Conservation (phyloP, 2,113 vertebrate genomes). For the Pungitius pungitius region DNA sequence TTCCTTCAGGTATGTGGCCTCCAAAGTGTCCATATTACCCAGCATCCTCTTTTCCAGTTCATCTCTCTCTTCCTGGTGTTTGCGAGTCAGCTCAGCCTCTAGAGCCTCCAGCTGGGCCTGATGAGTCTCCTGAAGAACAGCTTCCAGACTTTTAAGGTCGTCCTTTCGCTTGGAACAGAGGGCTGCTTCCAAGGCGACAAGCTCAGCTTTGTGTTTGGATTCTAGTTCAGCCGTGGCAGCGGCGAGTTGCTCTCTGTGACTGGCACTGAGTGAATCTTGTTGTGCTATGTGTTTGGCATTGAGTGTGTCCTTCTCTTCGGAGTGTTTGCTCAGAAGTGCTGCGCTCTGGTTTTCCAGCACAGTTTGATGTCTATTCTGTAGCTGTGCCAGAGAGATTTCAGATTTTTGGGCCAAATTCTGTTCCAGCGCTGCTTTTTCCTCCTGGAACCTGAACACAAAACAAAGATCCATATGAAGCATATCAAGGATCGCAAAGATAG, state of each 20-base stretch:
- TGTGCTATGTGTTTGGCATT: conserved; percentile 64
- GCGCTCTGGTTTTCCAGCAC: conserved; percentile 58
- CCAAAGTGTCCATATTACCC: conserved; percentile 87
- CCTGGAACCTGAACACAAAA: conserved; percentile 79
- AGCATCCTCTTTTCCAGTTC: conserved; percentile 84
- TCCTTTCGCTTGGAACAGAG: conserved; percentile 69
- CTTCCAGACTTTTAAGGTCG: conserved; percentile 74
- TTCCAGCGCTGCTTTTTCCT: conserved; percentile 79
- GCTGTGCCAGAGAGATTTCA: conserved; percentile 77
- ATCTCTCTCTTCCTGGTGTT: conserved; percentile 81
- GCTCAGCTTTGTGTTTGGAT: conserved; percentile 64
- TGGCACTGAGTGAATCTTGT: conserved; percentile 67
- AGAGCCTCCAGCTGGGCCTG: conserved; percentile 77
- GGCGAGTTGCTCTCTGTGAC: conserved; percentile 65
- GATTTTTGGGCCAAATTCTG: conserved; percentile 76
- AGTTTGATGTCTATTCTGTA: conserved; percentile 66
- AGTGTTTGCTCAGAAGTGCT: conserved; percentile 44
- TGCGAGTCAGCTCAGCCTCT: conserved; percentile 75
- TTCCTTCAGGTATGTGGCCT: conserved; percentile 86
- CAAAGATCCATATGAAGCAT: not conserved
- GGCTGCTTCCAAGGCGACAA: conserved; percentile 70
- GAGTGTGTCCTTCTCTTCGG: conserved; percentile 59
- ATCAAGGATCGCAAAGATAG: not conserved
- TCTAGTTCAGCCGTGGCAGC: conserved; percentile 51
- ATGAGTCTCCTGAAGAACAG: conserved; percentile 69